These are phyloP conservation scores for Terrapene triunguis DNA, from an alignment of 2,113 vertebrate species.

Conservation along the genomic window DNA sequence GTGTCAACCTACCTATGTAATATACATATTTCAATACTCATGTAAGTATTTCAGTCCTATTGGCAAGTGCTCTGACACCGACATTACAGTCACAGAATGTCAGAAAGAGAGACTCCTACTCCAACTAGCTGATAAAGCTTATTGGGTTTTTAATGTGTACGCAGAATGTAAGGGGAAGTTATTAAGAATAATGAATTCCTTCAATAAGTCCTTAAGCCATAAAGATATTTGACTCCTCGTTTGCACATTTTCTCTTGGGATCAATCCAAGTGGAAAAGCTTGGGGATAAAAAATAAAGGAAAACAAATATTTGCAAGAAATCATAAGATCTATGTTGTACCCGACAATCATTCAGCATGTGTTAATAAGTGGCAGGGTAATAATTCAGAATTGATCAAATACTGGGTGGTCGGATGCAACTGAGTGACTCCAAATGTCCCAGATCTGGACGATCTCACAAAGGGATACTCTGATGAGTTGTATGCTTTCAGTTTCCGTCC, in stretches of 20 bases:
- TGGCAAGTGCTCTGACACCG: neutral
- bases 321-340: neutral
- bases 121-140: neutral
- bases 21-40: too few relatives aligned
- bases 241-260: conserved; percentile 29
- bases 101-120: neutral
- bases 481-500: neutral
- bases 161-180: neutral
- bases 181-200: conserved; percentile 18
- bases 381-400: conserved; percentile 41
- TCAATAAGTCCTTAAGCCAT: conserved; percentile 18
- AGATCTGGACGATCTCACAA: neutral
- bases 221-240: conserved; percentile 59
- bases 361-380: conserved; percentile 3
- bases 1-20: neutral
- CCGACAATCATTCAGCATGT: neutral
- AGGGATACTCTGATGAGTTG: neutral
- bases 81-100: neutral
- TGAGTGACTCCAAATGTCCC: neutral
- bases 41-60: neutral
- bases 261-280: conserved; percentile 10
- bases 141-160: neutral
- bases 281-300: conserved; percentile 35
- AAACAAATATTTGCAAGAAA: neutral
- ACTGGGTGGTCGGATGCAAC: neutral